Conservation (phyloP, 2,113 vertebrate species). For the Scomber japonicus region DNA sequence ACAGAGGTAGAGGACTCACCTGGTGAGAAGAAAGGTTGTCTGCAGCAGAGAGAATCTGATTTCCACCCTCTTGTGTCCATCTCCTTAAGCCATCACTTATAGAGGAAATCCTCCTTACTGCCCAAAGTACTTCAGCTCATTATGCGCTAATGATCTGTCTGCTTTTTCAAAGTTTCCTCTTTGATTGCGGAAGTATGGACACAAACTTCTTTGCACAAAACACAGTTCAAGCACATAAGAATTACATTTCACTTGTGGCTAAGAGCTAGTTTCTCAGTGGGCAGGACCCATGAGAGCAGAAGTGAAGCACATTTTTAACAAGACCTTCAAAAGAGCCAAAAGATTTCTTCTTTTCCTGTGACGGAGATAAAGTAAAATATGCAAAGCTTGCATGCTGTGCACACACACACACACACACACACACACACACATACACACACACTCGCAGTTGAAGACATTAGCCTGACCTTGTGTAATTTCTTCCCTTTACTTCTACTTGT, state of each 20-base stretch:
- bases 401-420: constrained; percentile 1
- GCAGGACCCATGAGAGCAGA: constrained; percentile 14
- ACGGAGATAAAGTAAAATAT: constrained; percentile 38
- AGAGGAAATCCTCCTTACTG: constrained; percentile 70
- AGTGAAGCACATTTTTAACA: constrained; percentile 48
- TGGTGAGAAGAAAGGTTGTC: constrained; percentile 73
- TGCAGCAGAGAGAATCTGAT: constrained; percentile 65
- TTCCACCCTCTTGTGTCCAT: constrained; percentile 58
- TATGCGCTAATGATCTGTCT: constrained; percentile 68
- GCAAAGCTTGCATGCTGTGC: constrained; percentile 26
- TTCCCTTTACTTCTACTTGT: constrained; percentile 61
- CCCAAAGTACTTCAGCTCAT: constrained; percentile 70
- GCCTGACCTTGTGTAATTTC: constrained; percentile 70
- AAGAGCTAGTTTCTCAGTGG: constrained; percentile 23
- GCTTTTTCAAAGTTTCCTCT: constrained; percentile 64
- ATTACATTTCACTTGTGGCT: constrained; percentile 29
- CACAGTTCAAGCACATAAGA: constrained; percentile 45
- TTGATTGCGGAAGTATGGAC: constrained; percentile 62
- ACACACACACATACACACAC: not conserved
- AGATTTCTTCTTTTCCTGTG: constrained; percentile 18
- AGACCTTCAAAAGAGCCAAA: constrained; percentile 42
- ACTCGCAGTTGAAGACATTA: constrained; percentile 41
- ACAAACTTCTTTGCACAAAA: constrained; percentile 54
- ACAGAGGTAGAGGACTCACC: constrained; percentile 74
- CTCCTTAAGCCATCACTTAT: constrained; percentile 70